Conservation (phyloP, 2,113 vertebrate genomes). For the Chaetodon trifascialis region DNA sequence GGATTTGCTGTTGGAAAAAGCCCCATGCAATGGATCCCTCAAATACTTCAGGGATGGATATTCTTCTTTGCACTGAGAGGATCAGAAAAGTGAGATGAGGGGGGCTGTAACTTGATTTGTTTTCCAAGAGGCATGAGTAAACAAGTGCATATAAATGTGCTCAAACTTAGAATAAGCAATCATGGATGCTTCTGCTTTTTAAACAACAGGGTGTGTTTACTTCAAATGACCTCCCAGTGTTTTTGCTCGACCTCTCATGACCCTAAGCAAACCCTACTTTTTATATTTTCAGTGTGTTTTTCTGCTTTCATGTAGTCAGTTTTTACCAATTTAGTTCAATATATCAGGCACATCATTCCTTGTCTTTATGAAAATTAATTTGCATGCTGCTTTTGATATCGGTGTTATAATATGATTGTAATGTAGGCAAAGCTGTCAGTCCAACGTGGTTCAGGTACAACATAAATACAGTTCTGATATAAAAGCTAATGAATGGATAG, state of each 20-base stretch:
- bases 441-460: background rate
- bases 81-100: slow-evolving; percentile 39
- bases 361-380: background rate
- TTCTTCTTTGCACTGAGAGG: slow-evolving; percentile 26
- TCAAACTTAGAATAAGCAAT: background rate
- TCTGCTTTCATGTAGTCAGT: background rate
- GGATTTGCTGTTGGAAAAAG: slow-evolving; percentile 45
- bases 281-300: background rate
- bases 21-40: slow-evolving; percentile 56
- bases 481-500: background rate
- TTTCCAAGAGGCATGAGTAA: slow-evolving; percentile 15
- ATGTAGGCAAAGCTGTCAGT: background rate
- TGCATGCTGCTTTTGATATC: background rate
- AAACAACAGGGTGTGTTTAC: background rate
- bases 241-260: background rate
- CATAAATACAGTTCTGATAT: background rate
- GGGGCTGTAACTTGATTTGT: slow-evolving; percentile 58
- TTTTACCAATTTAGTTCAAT: background rate
- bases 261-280: no score
- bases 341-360: background rate
- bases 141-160: slow-evolving; percentile 3
- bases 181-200: background rate
- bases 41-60: slow-evolving; percentile 39
- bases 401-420: background rate
- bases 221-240: background rate